Evolutionary conservation across 1,140 invertebrate genomes (phyloP), one percentile per base, ranked within the genome.

Genomic region (Grapholita molesta): DNA sequence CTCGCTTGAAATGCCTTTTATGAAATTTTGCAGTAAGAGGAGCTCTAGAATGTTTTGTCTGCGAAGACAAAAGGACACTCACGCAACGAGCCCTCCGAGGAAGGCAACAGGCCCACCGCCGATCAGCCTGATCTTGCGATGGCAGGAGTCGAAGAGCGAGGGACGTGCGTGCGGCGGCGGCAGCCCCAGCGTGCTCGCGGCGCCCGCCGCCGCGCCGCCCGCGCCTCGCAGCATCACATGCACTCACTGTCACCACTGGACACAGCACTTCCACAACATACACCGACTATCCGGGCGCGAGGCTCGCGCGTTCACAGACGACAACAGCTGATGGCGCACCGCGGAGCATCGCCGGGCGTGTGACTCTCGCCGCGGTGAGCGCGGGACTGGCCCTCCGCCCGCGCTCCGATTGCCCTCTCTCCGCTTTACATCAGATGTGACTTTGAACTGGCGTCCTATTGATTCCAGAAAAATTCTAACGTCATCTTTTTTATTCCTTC

Each of bases 1-100:
- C n/a, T n/a, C n/a, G n/a, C 5, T 38, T 38, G 35, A 4, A 35
- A 12, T 35, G 33, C 32, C 21, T 0, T n/a, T n/a, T 66, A 3
- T 48, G 24, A 7, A n/a, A 12, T 38, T 12, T 65, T 4, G 9
- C n/a, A n/a, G n/a, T 28, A 21, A 66, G 67, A 24, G 24, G 53
- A 21, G 24, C 35, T n/a, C n/a, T n/a, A 35, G n/a, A n/a, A n/a
- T n/a, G n/a, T n/a, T n/a, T n/a, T n/a, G n/a, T n/a, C n/a, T n/a
- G n/a, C 11, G 9, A 35, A 38, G 8, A n/a, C 12, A 15, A 38
- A 38, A 12, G 28, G 55, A 25, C 30, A 95, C 94, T 95, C 93
- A 95, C 94, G 94, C 94, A 79, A 95, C 94, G 78, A 95, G 92
- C 73, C 94, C 94, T 78, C 94, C 94, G 72, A 95, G 91, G 84